phyloP scores from a whole-genome alignment of 2,888 invertebrate species.

The Volucella inflata region DNA sequence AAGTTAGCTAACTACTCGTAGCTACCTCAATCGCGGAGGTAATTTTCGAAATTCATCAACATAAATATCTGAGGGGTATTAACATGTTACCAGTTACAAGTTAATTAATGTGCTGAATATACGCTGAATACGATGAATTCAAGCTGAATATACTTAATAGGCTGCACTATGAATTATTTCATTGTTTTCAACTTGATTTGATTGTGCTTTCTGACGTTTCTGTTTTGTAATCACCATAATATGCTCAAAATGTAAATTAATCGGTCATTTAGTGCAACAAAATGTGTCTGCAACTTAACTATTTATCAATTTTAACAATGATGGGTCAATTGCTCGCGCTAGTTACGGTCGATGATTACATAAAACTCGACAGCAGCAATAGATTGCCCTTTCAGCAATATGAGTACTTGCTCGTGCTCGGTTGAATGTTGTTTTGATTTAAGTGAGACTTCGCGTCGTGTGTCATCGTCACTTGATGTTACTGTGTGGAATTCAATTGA shows the following conservation, averaged over 20 bases:
- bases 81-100: conserved; percentile 4
- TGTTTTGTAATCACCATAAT: conserved; percentile 21
- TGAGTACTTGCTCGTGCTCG: conserved; percentile 20
- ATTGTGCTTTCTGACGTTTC: conserved; percentile 1
- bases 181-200: conserved; percentile 13
- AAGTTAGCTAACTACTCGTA: no score
- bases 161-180: conserved; percentile 4
- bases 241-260: conserved; percentile 42
- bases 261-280: conserved; percentile 36
- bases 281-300: conserved; percentile 15
- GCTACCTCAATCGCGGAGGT: conserved; percentile 12
- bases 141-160: neutral
- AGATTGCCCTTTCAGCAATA: conserved; percentile 5
- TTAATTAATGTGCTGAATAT: conserved; percentile 36
- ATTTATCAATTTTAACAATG: conserved; percentile 26
- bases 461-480: conserved; percentile 35
- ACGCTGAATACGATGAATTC: conserved; percentile 1
- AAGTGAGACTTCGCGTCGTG: conserved; percentile 28
- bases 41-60: conserved; percentile 50
- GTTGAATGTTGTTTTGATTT: neutral
- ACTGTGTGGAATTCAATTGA: conserved; percentile 42
- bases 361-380: neutral
- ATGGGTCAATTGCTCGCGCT: conserved; percentile 45
- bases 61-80: conserved; percentile 9
- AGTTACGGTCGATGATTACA: neutral